Percentiles rank a stretch among this genome's conserved stretches.
phyloP scores from a whole-genome alignment of 1,140 invertebrate genomes.

The Eueides isabella region DNA sequence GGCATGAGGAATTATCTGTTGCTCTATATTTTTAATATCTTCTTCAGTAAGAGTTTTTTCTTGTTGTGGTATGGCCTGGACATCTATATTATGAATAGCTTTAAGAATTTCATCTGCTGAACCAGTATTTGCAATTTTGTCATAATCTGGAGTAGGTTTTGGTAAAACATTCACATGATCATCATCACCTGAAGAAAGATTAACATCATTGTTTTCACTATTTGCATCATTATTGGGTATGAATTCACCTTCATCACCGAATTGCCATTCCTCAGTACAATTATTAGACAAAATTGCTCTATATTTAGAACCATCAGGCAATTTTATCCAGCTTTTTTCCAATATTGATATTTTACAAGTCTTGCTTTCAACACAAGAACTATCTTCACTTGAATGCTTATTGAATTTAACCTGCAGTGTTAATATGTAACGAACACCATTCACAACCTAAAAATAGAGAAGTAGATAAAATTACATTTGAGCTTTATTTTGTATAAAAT shows the following conservation, averaged over 20 bases:
- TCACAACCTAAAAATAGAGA: conserved; percentile 76
- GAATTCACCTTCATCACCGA: conserved; percentile 70
- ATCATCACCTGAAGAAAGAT: conserved; percentile 24
- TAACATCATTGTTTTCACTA: conserved; percentile 46
- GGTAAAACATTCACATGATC: conserved; percentile 32
- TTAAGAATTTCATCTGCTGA: conserved; percentile 62
- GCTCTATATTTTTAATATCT: conserved; percentile 68
- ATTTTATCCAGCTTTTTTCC: conserved; percentile 77
- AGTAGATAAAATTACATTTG: too few species aligned
- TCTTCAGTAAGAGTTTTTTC: conserved; percentile 59
- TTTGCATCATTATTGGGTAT: conserved; percentile 46
- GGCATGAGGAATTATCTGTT: conserved; percentile 71
- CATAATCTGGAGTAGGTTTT: conserved; percentile 44
- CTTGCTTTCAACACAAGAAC: conserved; percentile 46
- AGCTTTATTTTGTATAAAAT: background rate
- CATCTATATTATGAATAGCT: conserved; percentile 55
- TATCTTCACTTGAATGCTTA: conserved; percentile 51
- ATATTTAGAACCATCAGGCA: conserved; percentile 72
- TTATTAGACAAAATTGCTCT: conserved; percentile 76
- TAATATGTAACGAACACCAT: conserved; percentile 76
- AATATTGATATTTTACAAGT: conserved; percentile 72
- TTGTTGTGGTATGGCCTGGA: conserved; percentile 51
- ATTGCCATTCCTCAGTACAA: conserved; percentile 76
- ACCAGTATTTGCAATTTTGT: conserved; percentile 48
- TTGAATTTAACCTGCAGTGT: conserved; percentile 41